phyloP scores from a whole-genome alignment of 2,113 vertebrate species.

The Oceanodroma tethys region DNA sequence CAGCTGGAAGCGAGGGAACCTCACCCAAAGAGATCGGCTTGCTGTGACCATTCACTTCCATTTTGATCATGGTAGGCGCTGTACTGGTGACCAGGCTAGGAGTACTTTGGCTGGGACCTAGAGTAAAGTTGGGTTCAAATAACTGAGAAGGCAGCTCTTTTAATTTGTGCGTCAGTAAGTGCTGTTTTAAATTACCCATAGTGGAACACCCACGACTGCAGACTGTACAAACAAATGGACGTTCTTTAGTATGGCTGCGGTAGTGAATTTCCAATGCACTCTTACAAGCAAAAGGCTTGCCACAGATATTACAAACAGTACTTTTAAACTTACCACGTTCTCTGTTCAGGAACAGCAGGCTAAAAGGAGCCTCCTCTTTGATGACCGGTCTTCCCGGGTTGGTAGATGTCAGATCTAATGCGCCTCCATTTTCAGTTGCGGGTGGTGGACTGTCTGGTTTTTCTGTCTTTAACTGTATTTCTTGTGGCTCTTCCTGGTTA shows the following conservation, averaged over 20 bases:
- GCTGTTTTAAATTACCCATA: slow-evolving; percentile 85
- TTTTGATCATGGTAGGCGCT: slow-evolving; percentile 92
- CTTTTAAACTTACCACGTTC: slow-evolving; percentile 89
- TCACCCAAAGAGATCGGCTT: slow-evolving; percentile 87
- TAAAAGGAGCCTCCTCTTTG: slow-evolving; percentile 96
- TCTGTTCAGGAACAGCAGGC: slow-evolving; percentile 94
- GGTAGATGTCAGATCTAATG: slow-evolving; percentile 93
- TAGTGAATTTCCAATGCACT: slow-evolving; percentile 78
- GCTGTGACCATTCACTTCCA: slow-evolving; percentile 96
- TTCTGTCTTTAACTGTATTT: slow-evolving; percentile 91
- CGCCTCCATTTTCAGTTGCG: slow-evolving; percentile 84
- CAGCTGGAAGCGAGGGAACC: slow-evolving; percentile 83
- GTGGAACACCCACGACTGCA: slow-evolving; percentile 85
- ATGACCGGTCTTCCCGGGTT: slow-evolving; percentile 83
- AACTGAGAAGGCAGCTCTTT: slow-evolving; percentile 80
- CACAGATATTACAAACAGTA: slow-evolving; percentile 79
- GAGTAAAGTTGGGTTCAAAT: slow-evolving; percentile 79
- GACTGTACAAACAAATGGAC: slow-evolving; percentile 79
- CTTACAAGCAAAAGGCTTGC: slow-evolving; percentile 83
- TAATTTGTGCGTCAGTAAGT: slow-evolving; percentile 83
- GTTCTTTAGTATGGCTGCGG: slow-evolving; percentile 85
- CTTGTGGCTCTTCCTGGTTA: slow-evolving; percentile 82
- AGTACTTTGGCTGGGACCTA: slow-evolving; percentile 87
- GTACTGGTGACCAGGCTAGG: slow-evolving; percentile 87
- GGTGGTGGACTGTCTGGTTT: slow-evolving; percentile 88